phyloP scores from a whole-genome alignment of 2,888 invertebrate species.

The Seira ritae region DNA sequence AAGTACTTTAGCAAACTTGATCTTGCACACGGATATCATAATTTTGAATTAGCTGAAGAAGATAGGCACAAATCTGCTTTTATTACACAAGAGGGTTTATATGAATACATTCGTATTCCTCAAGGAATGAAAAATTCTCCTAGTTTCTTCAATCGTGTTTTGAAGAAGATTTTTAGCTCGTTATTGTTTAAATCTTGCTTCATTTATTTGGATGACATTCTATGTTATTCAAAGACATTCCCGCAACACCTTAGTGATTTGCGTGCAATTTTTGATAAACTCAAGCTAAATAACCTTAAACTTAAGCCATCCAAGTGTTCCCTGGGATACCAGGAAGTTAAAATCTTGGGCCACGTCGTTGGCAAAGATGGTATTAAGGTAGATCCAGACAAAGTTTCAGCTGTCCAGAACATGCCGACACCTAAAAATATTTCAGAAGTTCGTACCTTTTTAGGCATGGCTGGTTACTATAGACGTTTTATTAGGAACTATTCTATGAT shows the following conservation, averaged over 20 bases:
- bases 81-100: slow-evolving; percentile 33
- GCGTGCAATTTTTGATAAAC: neutral
- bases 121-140: neutral
- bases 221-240: no score
- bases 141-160: neutral
- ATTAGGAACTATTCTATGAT: slow-evolving; percentile 2
- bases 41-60: neutral
- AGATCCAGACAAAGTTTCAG: neutral
- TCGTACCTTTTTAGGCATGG: slow-evolving; percentile 21
- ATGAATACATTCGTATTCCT: slow-evolving; percentile 20
- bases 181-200: no score
- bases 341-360: slow-evolving; percentile 21
- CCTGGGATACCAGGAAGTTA: slow-evolving; percentile 16
- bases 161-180: neutral
- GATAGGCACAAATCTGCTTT: slow-evolving; percentile 33
- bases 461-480: slow-evolving; percentile 25
- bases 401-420: slow-evolving; percentile 9
- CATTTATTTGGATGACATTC: no score
- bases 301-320: slow-evolving; percentile 35
- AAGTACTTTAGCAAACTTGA: slow-evolving; percentile 12
- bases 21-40: neutral
- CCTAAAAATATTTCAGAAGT: slow-evolving; percentile 26
- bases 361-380: neutral
- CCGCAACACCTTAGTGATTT: neutral
- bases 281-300: neutral